Conservation (phyloP, 2,797 vertebrate genomes). For the Acrossocheilus fasciatus region DNA sequence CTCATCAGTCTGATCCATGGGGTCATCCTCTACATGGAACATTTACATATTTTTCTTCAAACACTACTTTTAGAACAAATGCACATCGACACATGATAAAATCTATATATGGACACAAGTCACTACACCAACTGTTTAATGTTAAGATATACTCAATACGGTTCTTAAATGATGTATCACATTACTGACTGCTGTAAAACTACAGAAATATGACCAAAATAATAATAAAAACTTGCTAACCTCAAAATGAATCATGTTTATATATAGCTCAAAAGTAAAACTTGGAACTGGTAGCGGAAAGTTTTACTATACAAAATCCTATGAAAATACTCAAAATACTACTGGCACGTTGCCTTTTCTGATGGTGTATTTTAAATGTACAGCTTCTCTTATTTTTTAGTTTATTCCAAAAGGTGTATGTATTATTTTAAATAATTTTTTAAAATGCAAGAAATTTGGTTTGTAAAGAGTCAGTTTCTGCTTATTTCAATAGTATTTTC, state of each 20-base stretch:
- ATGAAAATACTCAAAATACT: not conserved
- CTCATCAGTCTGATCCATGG: not conserved
- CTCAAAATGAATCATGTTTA: not conserved
- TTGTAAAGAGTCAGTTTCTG: not conserved
- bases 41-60: not conserved
- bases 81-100: not conserved
- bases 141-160: not conserved
- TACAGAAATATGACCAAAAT: not conserved
- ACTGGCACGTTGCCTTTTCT: not conserved
- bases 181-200: not conserved
- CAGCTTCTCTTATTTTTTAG: not conserved
- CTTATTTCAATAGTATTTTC: not conserved
- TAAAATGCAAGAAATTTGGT: not conserved
- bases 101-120: not conserved
- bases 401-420: not conserved
- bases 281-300: not conserved
- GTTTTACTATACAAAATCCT: not conserved
- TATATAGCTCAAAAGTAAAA: not conserved
- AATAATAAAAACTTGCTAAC: not conserved
- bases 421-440: not conserved
- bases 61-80: not conserved
- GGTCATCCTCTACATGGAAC: not conserved
- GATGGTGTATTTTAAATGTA: not conserved
- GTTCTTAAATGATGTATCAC: not conserved
- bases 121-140: not conserved